These are phyloP conservation scores for Cetonia aurata DNA, from an alignment of 2,888 invertebrate genomes.

Conservation along the genomic window DNA sequence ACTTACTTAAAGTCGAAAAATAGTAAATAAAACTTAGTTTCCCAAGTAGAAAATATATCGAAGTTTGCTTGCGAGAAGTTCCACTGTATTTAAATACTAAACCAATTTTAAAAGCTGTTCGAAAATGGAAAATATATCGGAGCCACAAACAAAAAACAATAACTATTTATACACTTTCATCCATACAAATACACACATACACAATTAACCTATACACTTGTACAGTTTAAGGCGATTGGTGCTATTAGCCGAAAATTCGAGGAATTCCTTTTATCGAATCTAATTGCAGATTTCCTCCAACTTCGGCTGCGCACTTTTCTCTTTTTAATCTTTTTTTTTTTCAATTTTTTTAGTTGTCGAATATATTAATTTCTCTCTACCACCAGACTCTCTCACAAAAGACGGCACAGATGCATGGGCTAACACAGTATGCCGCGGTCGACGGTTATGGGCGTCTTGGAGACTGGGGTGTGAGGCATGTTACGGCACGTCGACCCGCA, in stretches of 20 bases:
- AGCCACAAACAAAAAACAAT: slow-evolving; percentile 27
- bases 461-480: slow-evolving; percentile 64
- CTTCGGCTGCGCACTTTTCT: background rate
- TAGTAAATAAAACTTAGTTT: too few species aligned
- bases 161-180: slow-evolving; percentile 6
- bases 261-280: background rate
- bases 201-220: slow-evolving; percentile 42
- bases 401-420: slow-evolving; percentile 51
- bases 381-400: slow-evolving; percentile 37
- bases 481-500: slow-evolving; percentile 67
- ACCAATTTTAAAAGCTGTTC: background rate
- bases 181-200: slow-evolving; percentile 42
- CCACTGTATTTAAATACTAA: too few species aligned
- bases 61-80: too few species aligned
- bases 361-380: slow-evolving; percentile 34
- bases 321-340: too few species aligned
- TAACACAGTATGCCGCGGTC: slow-evolving; percentile 69
- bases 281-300: background rate
- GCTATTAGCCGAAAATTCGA: slow-evolving; percentile 12
- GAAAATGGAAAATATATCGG: background rate
- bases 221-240: slow-evolving; percentile 35
- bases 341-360: slow-evolving; percentile 1
- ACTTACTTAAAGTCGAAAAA: too few species aligned
- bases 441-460: slow-evolving; percentile 64
- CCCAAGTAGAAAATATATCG: too few species aligned